A percentile compares a stretch with the other conserved stretches of the same genome.
phyloP scores from a whole-genome alignment of 2,113 vertebrate species.

The Collichthys lucidus region DNA sequence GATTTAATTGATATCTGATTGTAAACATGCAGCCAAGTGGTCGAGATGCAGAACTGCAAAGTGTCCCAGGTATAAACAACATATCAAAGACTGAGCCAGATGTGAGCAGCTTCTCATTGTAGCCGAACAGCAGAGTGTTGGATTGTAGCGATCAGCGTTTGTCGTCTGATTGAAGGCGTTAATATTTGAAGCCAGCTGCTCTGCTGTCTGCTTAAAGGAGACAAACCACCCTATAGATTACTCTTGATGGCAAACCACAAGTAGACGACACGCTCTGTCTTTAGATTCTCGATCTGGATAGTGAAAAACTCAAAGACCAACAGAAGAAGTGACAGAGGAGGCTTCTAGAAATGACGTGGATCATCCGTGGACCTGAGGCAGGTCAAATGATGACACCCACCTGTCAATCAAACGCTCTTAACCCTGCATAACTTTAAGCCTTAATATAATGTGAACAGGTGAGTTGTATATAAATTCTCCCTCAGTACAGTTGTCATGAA shows the following conservation, averaged over 20 bases:
- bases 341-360: not conserved
- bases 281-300: not conserved
- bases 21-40: too few relatives aligned
- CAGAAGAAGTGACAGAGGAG: not conserved
- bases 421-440: too few relatives aligned
- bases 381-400: too few relatives aligned
- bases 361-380: too few relatives aligned
- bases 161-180: not conserved
- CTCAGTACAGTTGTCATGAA: too few relatives aligned
- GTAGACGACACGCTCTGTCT: not conserved
- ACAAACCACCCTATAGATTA: not conserved
- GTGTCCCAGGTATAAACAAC: not conserved
- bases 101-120: not conserved
- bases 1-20: too few relatives aligned
- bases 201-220: not conserved
- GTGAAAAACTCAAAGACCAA: not conserved
- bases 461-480: too few relatives aligned
- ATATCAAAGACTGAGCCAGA: not conserved
- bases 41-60: too few relatives aligned
- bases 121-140: not conserved
- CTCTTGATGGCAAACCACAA: not conserved
- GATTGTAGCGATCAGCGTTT: not conserved
- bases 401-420: too few relatives aligned
- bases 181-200: not conserved
- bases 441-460: too few relatives aligned